Conservation (phyloP, 2,888 invertebrate genomes). For the Melinaea marsaeus region DNA sequence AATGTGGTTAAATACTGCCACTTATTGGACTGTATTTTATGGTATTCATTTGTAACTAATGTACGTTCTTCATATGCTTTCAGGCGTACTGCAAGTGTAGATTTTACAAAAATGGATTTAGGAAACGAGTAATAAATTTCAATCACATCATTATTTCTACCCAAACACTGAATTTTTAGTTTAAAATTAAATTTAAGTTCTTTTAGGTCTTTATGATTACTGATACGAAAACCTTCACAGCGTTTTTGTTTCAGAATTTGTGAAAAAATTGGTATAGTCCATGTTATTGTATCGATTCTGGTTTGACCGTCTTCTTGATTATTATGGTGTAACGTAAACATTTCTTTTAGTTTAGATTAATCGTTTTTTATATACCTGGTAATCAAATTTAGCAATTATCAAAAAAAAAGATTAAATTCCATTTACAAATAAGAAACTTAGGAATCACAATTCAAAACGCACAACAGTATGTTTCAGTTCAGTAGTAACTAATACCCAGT, state of each 20-base stretch:
- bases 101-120: constrained; percentile 60
- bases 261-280: too few species aligned
- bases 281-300: too few species aligned
- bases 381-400: too few species aligned
- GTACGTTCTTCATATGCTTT: constrained; percentile 68
- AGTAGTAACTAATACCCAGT: too few species aligned
- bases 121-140: constrained; percentile 66
- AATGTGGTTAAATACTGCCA: constrained; percentile 69
- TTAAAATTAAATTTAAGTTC: constrained; percentile 52
- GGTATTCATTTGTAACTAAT: constrained; percentile 64
- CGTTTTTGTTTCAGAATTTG: constrained; percentile 45
- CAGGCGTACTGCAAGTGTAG: constrained; percentile 60
- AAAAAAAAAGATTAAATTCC: too few species aligned
- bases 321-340: too few species aligned
- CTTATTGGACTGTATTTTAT: constrained; percentile 64
- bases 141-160: constrained; percentile 63
- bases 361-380: too few species aligned
- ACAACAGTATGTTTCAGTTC: too few species aligned
- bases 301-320: too few species aligned
- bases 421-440: too few species aligned
- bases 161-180: constrained; percentile 66
- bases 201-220: constrained; percentile 47
- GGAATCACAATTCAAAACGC: too few species aligned
- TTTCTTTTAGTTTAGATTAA: too few species aligned
- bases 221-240: constrained; percentile 58